phyloP scores from a whole-genome alignment of 2,797 vertebrate species.

The Distichodus sexfasciatus region DNA sequence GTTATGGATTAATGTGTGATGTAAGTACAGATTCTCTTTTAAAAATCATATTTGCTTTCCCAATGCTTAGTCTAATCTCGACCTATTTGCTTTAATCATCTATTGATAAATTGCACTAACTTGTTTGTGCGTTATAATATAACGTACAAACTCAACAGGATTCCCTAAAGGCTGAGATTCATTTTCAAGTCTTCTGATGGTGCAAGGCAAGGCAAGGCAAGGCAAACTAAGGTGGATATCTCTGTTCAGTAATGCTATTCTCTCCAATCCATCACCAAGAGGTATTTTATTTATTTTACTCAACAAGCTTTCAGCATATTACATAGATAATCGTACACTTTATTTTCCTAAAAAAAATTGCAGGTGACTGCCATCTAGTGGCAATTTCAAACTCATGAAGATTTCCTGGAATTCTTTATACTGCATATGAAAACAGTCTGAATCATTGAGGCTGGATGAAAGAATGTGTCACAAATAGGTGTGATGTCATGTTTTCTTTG shows the following conservation, averaged over 20 bases:
- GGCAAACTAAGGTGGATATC: too few species aligned
- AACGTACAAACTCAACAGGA: too few species aligned
- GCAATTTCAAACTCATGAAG: neutral
- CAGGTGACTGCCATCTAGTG: conserved; percentile 34
- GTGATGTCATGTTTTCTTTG: neutral
- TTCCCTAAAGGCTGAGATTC: too few species aligned
- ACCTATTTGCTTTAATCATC: neutral
- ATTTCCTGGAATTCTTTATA: too few species aligned
- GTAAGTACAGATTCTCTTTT: neutral
- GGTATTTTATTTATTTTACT: neutral
- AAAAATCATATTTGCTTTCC: neutral
- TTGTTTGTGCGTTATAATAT: too few species aligned
- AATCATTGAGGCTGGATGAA: neutral
- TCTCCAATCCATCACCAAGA: too few species aligned
- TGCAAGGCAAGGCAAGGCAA: too few species aligned
- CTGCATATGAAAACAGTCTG: neutral
- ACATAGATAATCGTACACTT: neutral
- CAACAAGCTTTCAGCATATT: neutral
- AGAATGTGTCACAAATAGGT: neutral
- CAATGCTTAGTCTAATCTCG: neutral
- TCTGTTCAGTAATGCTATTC: too few species aligned
- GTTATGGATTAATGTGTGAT: neutral
- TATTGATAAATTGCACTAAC: too few species aligned
- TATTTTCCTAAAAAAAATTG: neutral
- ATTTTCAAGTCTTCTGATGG: too few species aligned